Percentiles rank a stretch among this genome's conserved stretches.
Conservation (phyloP, 2,888 invertebrate species). For the Caenorhabditis sp. region DNA sequence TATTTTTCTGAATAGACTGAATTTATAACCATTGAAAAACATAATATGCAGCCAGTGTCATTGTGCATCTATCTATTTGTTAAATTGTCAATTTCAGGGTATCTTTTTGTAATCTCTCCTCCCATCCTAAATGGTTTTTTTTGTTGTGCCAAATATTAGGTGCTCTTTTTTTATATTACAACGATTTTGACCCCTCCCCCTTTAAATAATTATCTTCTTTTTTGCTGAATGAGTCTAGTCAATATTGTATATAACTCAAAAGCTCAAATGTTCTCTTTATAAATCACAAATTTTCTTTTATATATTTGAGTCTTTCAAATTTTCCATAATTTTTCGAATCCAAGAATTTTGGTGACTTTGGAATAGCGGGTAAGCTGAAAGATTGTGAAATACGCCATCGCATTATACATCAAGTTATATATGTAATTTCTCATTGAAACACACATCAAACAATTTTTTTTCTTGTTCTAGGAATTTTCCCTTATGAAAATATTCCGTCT, state of each 20-base stretch:
- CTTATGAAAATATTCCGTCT: not conserved
- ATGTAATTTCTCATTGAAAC: not conserved
- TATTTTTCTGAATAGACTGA: not conserved
- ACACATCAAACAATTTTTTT: not conserved
- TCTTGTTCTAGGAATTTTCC: not conserved
- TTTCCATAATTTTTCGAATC: not conserved
- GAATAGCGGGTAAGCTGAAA: constrained; percentile 10
- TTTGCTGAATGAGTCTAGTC: constrained; percentile 8
- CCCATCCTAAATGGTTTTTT: not conserved
- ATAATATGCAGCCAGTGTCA: not conserved
- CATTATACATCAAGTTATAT: not conserved
- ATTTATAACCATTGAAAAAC: not conserved
- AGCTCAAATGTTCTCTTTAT: not conserved
- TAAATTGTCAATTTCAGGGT: not conserved
- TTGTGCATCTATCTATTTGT: not conserved
- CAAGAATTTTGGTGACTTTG: constrained; percentile 5
- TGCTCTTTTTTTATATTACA: not conserved
- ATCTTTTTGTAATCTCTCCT: not conserved
- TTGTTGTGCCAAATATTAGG: not conserved
- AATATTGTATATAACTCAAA: constrained; percentile 6
- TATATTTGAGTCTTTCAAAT: not conserved
- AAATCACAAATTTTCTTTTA: not conserved
- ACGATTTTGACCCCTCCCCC: not conserved
- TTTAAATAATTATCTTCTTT: not conserved
- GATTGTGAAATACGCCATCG: constrained; percentile 4